Percentiles rank a stretch among this genome's conserved stretches.
These are phyloP conservation scores for Cardinalis cardinalis DNA, from an alignment of 2,113 vertebrate species.

Conservation along the genomic window DNA sequence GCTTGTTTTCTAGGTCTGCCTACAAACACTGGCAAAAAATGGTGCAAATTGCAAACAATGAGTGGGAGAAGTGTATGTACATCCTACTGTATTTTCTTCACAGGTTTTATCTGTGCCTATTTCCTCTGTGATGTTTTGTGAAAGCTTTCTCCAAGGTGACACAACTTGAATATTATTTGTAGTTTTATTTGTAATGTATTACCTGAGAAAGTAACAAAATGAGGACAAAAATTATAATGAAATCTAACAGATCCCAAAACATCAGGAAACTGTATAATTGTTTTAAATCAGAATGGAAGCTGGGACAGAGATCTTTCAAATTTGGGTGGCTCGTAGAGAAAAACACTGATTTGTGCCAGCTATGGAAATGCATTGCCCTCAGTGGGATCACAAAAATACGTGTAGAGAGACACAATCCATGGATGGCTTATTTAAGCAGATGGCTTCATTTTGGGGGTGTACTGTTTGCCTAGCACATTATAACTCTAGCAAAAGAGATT, in stretches of 20 bases:
- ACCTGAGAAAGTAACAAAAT: slow-evolving; percentile 36
- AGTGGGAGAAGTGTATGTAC: slow-evolving; percentile 35
- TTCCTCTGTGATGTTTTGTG: slow-evolving; percentile 27
- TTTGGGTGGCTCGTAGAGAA: background rate
- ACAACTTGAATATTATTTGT: slow-evolving; percentile 8
- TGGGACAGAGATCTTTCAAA: background rate
- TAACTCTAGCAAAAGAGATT: slow-evolving; percentile 29
- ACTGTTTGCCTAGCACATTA: slow-evolving; percentile 45
- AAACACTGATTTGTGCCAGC: background rate
- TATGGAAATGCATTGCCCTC: background rate
- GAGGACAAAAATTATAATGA: background rate
- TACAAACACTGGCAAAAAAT: background rate
- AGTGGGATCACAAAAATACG: background rate
- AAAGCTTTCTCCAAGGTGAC: background rate
- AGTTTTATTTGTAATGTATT: slow-evolving; percentile 12
- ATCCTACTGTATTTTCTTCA: slow-evolving; percentile 42
- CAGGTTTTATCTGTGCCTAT: background rate
- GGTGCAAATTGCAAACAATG: background rate
- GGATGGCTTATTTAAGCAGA: slow-evolving; percentile 4
- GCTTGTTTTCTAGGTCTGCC: slow-evolving; percentile 21
- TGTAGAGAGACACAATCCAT: background rate
- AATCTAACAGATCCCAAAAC: background rate
- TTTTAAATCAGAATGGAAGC: background rate
- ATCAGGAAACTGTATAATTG: background rate
- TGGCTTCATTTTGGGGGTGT: slow-evolving; percentile 22